Evolutionary conservation across 2,888 invertebrate genomes (phyloP), one percentile per base, ranked within the genome.

Genomic region (Drosophila phalerata): DNA sequence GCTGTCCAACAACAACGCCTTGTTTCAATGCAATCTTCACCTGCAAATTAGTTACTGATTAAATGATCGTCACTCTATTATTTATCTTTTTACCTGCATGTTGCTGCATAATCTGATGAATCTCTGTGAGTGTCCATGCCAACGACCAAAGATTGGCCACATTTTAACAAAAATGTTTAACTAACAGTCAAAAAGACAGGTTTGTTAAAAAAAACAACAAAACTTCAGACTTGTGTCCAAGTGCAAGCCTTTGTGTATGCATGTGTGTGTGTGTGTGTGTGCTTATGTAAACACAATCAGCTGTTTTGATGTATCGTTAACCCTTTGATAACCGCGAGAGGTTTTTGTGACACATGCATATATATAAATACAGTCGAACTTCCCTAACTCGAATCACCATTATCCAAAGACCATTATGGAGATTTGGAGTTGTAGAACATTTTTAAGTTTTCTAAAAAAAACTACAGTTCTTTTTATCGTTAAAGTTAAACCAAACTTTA

Each of bases 1-100:
- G 74, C 57, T 91, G 90, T 1, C 94, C 94, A 69, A 92, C 91
- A 47, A 94, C 84, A 79, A 93, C 92, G 2, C 94, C 94, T 61
- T 94, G 93, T 43, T 89, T 91, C 10, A 93, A 91, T 13, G 79
- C 73, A 3, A 92, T 86, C 74, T 90, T 91, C 32, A 91, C 89
- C 76, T 85, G 32, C 2, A 1, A 43, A 47, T 37, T 15, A 1
- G 3, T 28, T 28, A 6, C 6, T 1, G 22, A 38, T 19, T 15
- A n/a, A 37, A 37, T 6, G n/a, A 37, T n/a, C n/a, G 2, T n/a
- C n/a, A 0, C 6, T 19, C 1, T 5, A 19, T 0, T 5, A 5
- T 11, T 1, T 10, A 42, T 42, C 10, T 5, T 1, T n/a, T 9
- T 30, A 88, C 84, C 69, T 69, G 71, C 73, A 88, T 84, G 9